Conservation (phyloP, 2,888 invertebrate genomes). For the Limnephilus lunatus region DNA sequence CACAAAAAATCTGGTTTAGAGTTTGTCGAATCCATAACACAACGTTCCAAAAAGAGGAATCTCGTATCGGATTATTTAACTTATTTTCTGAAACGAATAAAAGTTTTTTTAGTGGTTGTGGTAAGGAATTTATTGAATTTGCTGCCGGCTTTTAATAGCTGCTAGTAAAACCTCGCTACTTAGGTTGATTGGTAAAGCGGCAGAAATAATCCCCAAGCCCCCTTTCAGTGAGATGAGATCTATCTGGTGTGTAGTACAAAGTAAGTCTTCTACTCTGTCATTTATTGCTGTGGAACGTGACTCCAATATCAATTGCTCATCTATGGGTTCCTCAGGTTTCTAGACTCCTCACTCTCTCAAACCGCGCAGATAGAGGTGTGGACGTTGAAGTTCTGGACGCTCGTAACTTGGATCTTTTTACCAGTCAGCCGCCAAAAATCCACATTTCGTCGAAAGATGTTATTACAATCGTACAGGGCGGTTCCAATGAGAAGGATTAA, state of each 20-base stretch:
- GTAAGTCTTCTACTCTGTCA: not conserved
- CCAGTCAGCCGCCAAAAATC: too few relatives aligned
- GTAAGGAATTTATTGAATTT: not conserved
- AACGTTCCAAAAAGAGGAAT: not conserved
- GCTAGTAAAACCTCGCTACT: not conserved
- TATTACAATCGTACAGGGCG: too few relatives aligned
- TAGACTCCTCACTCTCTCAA: too few relatives aligned
- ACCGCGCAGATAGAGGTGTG: too few relatives aligned
- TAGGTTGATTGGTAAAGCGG: not conserved
- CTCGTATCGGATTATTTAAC: not conserved
- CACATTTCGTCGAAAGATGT: too few relatives aligned
- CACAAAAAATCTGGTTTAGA: not conserved
- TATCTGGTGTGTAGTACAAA: not conserved
- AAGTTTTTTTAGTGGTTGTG: not conserved
- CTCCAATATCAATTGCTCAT: not conserved
- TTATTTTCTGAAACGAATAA: not conserved
- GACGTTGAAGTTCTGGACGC: too few relatives aligned
- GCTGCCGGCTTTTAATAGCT: not conserved
- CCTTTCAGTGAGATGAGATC: not conserved
- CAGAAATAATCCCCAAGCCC: not conserved
- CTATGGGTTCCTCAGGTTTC: too few relatives aligned
- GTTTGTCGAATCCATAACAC: not conserved
- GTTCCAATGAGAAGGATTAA: too few relatives aligned
- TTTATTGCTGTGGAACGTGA: not conserved
- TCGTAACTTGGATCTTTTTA: too few relatives aligned